Conservation (phyloP, 2,888 invertebrate genomes). For the Oligia latruncula region DNA sequence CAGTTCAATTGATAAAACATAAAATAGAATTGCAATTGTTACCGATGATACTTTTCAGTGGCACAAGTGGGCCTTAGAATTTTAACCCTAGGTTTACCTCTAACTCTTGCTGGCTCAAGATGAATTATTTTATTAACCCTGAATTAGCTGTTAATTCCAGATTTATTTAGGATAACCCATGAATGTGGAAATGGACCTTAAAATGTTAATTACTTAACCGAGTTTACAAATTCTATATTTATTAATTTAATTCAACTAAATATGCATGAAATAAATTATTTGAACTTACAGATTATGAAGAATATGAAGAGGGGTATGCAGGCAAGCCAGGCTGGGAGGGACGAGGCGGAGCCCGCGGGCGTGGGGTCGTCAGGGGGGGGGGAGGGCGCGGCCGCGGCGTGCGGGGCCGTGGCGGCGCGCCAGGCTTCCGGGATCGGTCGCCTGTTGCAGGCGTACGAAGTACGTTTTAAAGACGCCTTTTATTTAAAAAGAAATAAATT, state of each 20-base stretch:
- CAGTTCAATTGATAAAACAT: not conserved
- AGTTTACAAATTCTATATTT: not conserved
- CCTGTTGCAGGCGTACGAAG: constrained; percentile 72
- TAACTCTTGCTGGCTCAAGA: not conserved
- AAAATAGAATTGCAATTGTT: not conserved
- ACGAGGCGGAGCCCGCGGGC: constrained; percentile 64
- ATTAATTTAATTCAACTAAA: not conserved
- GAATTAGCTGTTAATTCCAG: not conserved
- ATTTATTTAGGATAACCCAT: not conserved
- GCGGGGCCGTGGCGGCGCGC: constrained; percentile 67
- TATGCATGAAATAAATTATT: not conserved
- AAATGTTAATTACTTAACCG: not conserved
- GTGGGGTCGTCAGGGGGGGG: constrained; percentile 59
- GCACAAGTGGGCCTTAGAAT: not conserved
- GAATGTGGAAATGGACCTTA: not conserved
- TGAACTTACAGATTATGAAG: constrained; percentile 71
- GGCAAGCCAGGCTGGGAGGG: constrained; percentile 54
- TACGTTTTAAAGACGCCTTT: constrained; percentile 4
- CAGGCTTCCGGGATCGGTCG: constrained; percentile 80
- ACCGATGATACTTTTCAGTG: too few relatives aligned
- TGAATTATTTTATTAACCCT: not conserved
- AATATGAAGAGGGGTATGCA: constrained; percentile 74
- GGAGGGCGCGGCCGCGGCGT: constrained; percentile 67
- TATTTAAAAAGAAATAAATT: too few relatives aligned
- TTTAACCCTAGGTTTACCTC: not conserved